Conservation (phyloP, 2,888 invertebrate species). For the Automeris io region DNA sequence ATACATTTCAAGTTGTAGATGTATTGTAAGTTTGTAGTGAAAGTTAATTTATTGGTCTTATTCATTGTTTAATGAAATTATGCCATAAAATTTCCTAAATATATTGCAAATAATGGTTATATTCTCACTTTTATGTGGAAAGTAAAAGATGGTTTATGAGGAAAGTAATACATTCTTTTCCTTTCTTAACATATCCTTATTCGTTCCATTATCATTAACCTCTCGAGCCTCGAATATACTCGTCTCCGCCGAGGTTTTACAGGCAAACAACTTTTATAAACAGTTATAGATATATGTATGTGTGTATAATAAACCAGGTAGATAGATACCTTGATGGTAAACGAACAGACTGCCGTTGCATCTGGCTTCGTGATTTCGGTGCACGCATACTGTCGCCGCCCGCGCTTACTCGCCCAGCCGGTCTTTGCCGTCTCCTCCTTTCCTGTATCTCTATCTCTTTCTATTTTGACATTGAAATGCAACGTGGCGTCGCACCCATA, state of each 20-base stretch:
- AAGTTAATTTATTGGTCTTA: neutral
- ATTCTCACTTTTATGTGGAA: too few relatives aligned
- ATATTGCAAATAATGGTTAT: too few relatives aligned
- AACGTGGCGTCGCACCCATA: conserved; percentile 13
- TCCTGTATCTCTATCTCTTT: conserved; percentile 23
- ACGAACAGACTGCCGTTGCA: conserved; percentile 37
- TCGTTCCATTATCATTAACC: conserved; percentile 6
- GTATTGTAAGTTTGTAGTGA: neutral
- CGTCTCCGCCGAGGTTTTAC: conserved; percentile 11
- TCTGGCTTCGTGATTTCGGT: conserved; percentile 49
- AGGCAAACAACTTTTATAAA: conserved; percentile 16
- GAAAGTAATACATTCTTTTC: neutral
- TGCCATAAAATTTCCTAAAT: too few relatives aligned
- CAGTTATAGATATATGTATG: conserved; percentile 12
- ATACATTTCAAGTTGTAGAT: neutral
- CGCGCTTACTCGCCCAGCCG: conserved; percentile 48
- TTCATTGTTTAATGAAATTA: too few relatives aligned
- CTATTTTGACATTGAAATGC: conserved; percentile 14
- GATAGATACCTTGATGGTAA: conserved; percentile 12
- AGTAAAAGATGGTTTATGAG: too few relatives aligned
- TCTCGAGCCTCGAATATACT: conserved; percentile 2
- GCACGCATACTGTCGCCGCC: conserved; percentile 32
- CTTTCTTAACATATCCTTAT: conserved; percentile 1
- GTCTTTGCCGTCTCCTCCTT: conserved; percentile 32
- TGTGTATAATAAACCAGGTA: conserved; percentile 14